phyloP scores from a whole-genome alignment of 2,888 invertebrate genomes.

The Drosophila quinaria region DNA sequence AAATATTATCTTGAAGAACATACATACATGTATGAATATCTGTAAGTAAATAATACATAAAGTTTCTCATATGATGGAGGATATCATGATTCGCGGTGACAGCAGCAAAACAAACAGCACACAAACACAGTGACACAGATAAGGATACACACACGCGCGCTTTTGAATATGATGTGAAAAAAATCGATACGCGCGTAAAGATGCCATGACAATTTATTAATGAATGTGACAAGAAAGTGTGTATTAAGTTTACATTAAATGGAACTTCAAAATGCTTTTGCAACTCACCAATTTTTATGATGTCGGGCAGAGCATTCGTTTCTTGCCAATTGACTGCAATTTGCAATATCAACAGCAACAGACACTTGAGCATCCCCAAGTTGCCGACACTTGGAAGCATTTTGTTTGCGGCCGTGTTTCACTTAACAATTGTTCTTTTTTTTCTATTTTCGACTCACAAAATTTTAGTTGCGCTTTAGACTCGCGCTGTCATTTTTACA shows the following conservation, averaged over 20 bases:
- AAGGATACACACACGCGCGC: conserved; percentile 50
- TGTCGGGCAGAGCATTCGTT: conserved; percentile 79
- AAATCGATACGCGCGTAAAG: conserved; percentile 75
- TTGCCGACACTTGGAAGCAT: conserved; percentile 42
- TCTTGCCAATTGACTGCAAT: conserved; percentile 35
- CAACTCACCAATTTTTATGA: conserved; percentile 83
- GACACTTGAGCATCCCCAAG: conserved; percentile 24
- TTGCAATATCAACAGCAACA: conserved; percentile 53
- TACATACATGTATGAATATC: not conserved
- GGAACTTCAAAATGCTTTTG: too few species aligned
- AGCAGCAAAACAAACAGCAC: conserved; percentile 47
- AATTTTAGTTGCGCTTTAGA: conserved; percentile 15
- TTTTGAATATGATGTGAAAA: conserved; percentile 63
- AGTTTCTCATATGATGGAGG: not conserved
- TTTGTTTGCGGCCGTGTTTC: conserved; percentile 13
- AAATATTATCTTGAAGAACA: conserved; percentile 16
- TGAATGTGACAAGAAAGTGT: not conserved
- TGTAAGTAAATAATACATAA: conserved; percentile 3
- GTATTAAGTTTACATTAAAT: not conserved
- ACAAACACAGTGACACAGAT: conserved; percentile 44
- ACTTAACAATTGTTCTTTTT: conserved; percentile 3
- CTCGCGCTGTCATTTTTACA: conserved; percentile 44
- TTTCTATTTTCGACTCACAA: conserved; percentile 9
- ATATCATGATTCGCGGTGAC: not conserved
- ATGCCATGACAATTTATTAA: conserved; percentile 32